These are phyloP conservation scores for Cottus gobio DNA, from an alignment of 2,113 vertebrate species.

Conservation along the genomic window DNA sequence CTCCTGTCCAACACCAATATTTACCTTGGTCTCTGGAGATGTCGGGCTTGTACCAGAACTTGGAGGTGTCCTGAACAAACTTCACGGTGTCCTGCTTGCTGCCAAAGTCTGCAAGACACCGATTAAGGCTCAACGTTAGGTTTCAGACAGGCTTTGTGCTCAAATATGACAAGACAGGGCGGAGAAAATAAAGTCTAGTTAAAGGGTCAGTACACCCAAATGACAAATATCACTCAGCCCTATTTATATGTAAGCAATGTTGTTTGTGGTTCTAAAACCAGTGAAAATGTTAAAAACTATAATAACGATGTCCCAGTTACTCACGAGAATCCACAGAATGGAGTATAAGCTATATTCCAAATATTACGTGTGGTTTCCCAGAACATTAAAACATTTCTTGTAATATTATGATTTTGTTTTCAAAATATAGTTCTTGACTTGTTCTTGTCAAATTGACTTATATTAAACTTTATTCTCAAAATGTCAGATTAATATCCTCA, in stretches of 20 bases:
- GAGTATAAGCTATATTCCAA: not conserved
- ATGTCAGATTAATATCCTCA: not conserved
- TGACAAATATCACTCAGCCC: not conserved
- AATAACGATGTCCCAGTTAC: not conserved
- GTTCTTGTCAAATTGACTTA: not conserved
- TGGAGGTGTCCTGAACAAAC: conserved; percentile 98
- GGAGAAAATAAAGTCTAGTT: not conserved
- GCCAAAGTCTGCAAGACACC: conserved; percentile 82
- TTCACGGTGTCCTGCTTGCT: conserved; percentile 91
- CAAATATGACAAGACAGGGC: conserved; percentile 8
- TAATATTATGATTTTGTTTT: not conserved
- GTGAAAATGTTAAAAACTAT: not conserved
- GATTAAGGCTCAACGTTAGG: conserved; percentile 31
- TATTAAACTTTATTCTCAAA: not conserved
- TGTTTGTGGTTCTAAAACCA: not conserved
- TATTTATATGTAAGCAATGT: not conserved
- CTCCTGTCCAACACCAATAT: conserved; percentile 55
- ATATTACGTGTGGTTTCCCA: not conserved
- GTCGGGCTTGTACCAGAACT: conserved; percentile 98
- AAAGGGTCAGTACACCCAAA: conserved; percentile 1
- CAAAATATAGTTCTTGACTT: not conserved
- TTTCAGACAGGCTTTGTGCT: conserved; percentile 8
- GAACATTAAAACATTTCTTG: not conserved
- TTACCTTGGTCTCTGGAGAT: conserved; percentile 98
- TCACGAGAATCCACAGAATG: not conserved